A percentile compares a stretch with the other conserved stretches of the same genome.
These are phyloP conservation scores for Rhynchonycteris naso DNA, from an alignment of 2,797 vertebrate species.

Conservation along the genomic window DNA sequence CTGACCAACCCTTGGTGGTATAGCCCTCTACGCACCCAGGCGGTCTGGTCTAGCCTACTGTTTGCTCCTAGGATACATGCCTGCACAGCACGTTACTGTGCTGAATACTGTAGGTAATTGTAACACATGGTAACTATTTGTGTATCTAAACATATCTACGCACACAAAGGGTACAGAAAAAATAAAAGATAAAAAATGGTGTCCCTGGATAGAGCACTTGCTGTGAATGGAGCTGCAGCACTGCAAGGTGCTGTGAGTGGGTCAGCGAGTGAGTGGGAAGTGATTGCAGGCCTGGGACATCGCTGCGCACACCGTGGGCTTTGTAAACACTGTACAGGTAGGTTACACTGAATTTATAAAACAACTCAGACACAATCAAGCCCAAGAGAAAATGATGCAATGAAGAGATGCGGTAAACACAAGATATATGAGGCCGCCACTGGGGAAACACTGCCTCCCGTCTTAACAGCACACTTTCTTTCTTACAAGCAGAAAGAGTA, in stretches of 20 bases:
- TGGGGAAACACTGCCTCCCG: neutral
- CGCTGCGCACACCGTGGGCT: fast-evolving
- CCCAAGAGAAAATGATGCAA: neutral
- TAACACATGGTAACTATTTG: neutral
- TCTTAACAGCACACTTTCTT: neutral
- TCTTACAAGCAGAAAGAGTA: neutral
- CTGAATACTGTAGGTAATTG: neutral
- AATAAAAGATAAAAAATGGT: neutral
- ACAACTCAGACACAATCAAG: neutral
- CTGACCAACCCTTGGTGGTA: neutral
- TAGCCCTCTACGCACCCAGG: neutral
- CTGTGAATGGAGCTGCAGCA: neutral
- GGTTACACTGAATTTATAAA: neutral
- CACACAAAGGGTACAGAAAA: neutral
- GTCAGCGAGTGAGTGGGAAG: neutral
- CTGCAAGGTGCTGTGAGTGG: neutral
- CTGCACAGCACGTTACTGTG: neutral
- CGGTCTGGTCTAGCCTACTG: neutral
- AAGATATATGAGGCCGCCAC: neutral
- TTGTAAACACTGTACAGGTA: too few species aligned
- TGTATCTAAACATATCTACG: neutral
- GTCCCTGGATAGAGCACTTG: too few species aligned
- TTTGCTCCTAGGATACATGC: neutral
- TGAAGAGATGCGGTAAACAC: neutral
- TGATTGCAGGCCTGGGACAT: neutral